Conservation (phyloP, 2,888 invertebrate genomes). For the Gastracanthus pulcherrimus region DNA sequence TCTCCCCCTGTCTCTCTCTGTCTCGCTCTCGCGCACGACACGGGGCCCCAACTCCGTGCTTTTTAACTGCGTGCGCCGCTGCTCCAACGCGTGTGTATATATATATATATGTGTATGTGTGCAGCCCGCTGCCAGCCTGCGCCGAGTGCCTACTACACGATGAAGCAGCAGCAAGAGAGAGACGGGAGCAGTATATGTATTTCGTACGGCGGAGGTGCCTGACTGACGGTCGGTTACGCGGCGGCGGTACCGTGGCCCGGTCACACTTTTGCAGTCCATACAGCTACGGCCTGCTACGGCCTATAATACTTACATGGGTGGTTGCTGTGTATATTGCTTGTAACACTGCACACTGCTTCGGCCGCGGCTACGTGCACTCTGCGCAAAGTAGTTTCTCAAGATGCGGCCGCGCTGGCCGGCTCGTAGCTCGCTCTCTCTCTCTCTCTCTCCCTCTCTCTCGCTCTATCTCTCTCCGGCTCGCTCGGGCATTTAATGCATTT, state of each 20-base stretch:
- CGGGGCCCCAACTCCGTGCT: too few relatives aligned
- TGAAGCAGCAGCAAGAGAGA: background rate
- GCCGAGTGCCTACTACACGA: background rate
- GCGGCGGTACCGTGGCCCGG: background rate
- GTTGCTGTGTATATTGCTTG: too few relatives aligned
- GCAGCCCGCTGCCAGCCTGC: background rate
- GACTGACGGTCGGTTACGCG: slow-evolving; percentile 42
- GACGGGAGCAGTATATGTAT: background rate
- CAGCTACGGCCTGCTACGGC: slow-evolving; percentile 9
- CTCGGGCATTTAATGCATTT: slow-evolving; percentile 52
- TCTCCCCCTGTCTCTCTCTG: background rate
- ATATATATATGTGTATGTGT: too few relatives aligned
- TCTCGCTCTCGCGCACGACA: background rate
- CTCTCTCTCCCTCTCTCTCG: background rate
- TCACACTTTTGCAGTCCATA: slow-evolving; percentile 6
- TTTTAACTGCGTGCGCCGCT: too few relatives aligned
- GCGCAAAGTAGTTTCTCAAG: slow-evolving; percentile 33
- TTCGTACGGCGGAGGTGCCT: background rate
- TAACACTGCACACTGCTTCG: too few relatives aligned
- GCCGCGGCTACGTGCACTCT: background rate
- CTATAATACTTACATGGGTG: too few relatives aligned
- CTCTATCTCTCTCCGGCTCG: background rate
- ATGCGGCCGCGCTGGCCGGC: background rate
- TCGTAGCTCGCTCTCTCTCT: background rate
- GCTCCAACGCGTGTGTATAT: too few relatives aligned